These are phyloP conservation scores for Hemitrygon akajei DNA, from an alignment of 2,797 vertebrate genomes.

Conservation along the genomic window DNA sequence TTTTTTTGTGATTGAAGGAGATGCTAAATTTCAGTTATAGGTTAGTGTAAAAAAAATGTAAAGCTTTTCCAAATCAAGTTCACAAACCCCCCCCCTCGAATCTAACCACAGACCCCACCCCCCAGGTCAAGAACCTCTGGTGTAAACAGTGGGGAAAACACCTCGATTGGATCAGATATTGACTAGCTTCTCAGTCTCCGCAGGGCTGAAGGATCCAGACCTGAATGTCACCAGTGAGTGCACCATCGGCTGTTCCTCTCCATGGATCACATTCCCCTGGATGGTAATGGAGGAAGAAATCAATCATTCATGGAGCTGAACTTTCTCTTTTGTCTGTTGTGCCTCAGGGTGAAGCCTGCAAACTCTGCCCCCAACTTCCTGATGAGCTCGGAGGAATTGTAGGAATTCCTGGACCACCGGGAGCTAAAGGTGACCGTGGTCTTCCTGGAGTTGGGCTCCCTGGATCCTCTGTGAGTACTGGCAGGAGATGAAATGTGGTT, in stretches of 20 bases:
- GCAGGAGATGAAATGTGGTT: too few species aligned
- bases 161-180: too few species aligned
- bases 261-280: neutral
- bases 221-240: neutral
- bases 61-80: too few species aligned
- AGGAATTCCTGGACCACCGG: constrained; percentile 65
- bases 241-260: neutral
- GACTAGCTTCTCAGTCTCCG: too few species aligned
- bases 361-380: constrained; percentile 55
- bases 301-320: neutral
- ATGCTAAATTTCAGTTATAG: too few species aligned
- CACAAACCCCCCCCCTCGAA: too few species aligned
- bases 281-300: neutral
- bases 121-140: too few species aligned
- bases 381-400: constrained; percentile 51
- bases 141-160: too few species aligned
- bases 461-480: constrained; percentile 56
- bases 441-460: constrained; percentile 59
- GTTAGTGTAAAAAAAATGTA: too few species aligned
- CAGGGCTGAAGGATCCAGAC: neutral
- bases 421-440: constrained; percentile 75
- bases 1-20: too few species aligned
- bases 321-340: neutral
- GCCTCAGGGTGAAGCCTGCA: constrained; percentile 60
- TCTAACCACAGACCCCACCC: too few species aligned